A percentile compares a stretch with the other conserved stretches of the same genome.
Evolutionary conservation across 1,140 invertebrate species (phyloP).

Genomic region (Pinna nobilis): DNA sequence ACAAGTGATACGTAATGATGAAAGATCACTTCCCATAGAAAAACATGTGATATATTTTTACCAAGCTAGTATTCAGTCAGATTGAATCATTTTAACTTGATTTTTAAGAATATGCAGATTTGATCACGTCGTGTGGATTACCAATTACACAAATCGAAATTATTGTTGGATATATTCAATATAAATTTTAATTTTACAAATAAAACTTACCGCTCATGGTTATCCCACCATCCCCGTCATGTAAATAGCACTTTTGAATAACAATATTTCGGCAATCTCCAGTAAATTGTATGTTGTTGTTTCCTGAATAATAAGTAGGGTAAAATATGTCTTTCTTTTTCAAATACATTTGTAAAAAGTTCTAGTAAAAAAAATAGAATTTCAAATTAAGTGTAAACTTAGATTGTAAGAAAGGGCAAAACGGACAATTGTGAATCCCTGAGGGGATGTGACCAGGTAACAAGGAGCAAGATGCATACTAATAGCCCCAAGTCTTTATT

Average conservation of each 20-base stretch:
- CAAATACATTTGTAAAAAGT: background rate
- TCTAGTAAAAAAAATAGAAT: background rate
- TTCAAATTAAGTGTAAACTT: background rate
- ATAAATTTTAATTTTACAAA: too few species aligned
- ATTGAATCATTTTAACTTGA: too few species aligned
- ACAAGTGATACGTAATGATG: background rate
- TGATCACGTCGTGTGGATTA: too few species aligned
- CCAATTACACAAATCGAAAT: too few species aligned
- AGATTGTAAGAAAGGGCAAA: background rate
- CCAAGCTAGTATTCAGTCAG: too few species aligned
- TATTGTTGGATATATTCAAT: too few species aligned
- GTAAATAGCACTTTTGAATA: slow-evolving; percentile 25
- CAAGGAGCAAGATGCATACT: too few species aligned
- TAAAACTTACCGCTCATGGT: slow-evolving; percentile 18
- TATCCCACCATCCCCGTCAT: slow-evolving; percentile 33
- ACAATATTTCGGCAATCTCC: slow-evolving; percentile 13
- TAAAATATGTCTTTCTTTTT: background rate
- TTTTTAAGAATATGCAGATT: too few species aligned
- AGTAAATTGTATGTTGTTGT: slow-evolving; percentile 15
- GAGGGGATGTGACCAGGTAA: too few species aligned
- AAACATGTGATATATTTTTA: background rate
- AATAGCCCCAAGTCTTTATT: too few species aligned
- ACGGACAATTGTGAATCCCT: too few species aligned
- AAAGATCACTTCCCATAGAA: background rate
- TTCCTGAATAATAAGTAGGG: slow-evolving; percentile 22